Percentiles rank a stretch among this genome's conserved stretches.
phyloP scores from a whole-genome alignment of 1,140 invertebrate genomes.

The Macrostomum lignano region DNA sequence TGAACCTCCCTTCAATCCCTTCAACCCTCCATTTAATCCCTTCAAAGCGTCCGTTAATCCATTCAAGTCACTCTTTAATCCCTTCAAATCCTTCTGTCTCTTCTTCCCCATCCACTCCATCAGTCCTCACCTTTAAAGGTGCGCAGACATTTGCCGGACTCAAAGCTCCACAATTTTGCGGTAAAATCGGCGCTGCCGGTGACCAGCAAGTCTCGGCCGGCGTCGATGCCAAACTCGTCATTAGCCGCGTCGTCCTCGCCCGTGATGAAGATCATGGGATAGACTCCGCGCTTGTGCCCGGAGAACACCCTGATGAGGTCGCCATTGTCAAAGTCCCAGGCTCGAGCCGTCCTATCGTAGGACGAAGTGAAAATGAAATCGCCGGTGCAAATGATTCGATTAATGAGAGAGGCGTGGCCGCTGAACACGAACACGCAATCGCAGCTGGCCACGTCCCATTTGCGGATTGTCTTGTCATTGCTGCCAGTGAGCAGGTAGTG shows the following conservation, averaged over 20 bases:
- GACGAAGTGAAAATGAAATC: slow-evolving; percentile 32
- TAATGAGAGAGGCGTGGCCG: slow-evolving; percentile 30
- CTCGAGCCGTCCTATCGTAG: slow-evolving; percentile 30
- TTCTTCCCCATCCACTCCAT: no score
- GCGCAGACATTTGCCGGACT: slow-evolving; percentile 26
- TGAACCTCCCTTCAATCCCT: no score
- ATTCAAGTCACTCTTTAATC: no score
- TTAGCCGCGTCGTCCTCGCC: slow-evolving; percentile 17
- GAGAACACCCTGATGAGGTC: slow-evolving; percentile 24
- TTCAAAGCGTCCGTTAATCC: no score
- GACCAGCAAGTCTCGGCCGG: slow-evolving; percentile 25
- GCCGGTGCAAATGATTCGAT: slow-evolving; percentile 30
- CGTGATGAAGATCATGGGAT: slow-evolving; percentile 31
- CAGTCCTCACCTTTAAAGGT: slow-evolving; percentile 26
- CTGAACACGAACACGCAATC: slow-evolving; percentile 28
- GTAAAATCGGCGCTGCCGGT: slow-evolving; percentile 31
- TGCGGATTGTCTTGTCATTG: slow-evolving; percentile 31
- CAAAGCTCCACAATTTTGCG: slow-evolving; percentile 30
- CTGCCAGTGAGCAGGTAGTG: slow-evolving; percentile 31
- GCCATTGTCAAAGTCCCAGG: slow-evolving; percentile 31
- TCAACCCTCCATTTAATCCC: no score
- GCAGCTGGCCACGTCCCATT: slow-evolving; percentile 32
- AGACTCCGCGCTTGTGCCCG: slow-evolving; percentile 32
- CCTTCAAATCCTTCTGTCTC: no score
- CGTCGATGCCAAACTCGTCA: slow-evolving; percentile 13